Evolutionary conservation across 2,888 invertebrate species (phyloP).

Genomic region (Peribatodes rhomboidaria): DNA sequence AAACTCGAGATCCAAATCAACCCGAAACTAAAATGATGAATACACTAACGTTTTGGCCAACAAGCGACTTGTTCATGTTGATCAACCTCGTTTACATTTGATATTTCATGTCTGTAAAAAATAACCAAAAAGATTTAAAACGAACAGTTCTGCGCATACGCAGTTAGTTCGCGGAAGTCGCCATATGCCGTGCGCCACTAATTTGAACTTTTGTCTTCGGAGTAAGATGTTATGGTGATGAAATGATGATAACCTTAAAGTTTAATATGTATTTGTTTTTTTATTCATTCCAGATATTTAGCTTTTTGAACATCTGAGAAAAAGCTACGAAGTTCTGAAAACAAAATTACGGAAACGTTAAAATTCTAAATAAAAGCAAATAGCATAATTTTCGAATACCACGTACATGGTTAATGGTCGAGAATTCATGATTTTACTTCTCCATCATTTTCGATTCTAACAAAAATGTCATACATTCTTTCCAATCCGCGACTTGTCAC

Average conservation of each 20-base stretch:
- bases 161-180: conserved; percentile 60
- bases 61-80: neutral
- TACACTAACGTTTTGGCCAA: neutral
- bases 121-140: conserved; percentile 14
- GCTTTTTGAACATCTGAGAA: too few relatives aligned
- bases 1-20: neutral
- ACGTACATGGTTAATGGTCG: too few relatives aligned
- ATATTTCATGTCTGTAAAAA: conserved; percentile 9
- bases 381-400: too few relatives aligned
- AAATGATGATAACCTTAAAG: neutral
- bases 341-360: too few relatives aligned
- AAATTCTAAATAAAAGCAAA: too few relatives aligned
- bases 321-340: too few relatives aligned
- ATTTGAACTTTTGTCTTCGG: conserved; percentile 46
- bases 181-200: conserved; percentile 53
- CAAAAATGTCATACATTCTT: conserved; percentile 29
- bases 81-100: neutral
- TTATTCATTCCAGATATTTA: too few relatives aligned
- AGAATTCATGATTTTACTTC: neutral
- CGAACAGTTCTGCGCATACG: conserved; percentile 2
- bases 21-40: neutral
- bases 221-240: neutral
- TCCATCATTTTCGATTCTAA: neutral
- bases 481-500: conserved; percentile 30
- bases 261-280: too few relatives aligned